Base-by-base conservation (phyloP, 2,888 invertebrate genomes). In the Eudasyphora cyanicolor region DNA sequence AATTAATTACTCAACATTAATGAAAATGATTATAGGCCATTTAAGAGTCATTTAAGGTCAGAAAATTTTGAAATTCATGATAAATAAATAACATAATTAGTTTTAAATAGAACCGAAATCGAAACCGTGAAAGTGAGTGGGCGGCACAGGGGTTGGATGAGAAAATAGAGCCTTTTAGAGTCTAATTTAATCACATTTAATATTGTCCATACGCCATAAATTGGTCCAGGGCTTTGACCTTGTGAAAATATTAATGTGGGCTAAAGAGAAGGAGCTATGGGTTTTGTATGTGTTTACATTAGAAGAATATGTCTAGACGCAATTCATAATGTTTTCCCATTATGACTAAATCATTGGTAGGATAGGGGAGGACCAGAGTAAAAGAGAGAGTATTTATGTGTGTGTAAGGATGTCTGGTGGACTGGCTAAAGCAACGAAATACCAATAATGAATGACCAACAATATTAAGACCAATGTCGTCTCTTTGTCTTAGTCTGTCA, bases 101-200 rank as follows among this genome's bases (percentile, higher is more conserved):
- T 24, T 21, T 51, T 2, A 45, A 3, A 3, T 14, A 38, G 2
- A 38, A 8, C 38, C 38, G 10, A 38, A 38, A 38, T 12, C 14
- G 38, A 38, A 38, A 8, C n/a, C 14, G 38, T 8, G 5, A 8
- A 38, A 12, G 10, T 12, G 38, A 38, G 10, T 8, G 45, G 45
- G 45, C 45, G 45, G 45, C n/a, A 45, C 4, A 21, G 54, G 54
- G 1, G 54, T 10, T 21, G 12, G 24, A 27, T n/a, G n/a, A n/a
- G n/a, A n/a, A n/a, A n/a, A n/a, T n/a, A 21, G 51, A 57, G 27
- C 27, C 27, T 57, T 57, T 57, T 24, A 24, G 27, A 24, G 27
- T 57, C 14, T 57, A 57, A 57, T 57, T 57, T 57, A 57, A 57
- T 57, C 57, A 57, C 24, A 57, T 57, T 57, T 14, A 57, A 57